phyloP scores from a whole-genome alignment of 1,140 invertebrate species.

The Diachasma alloeum region DNA sequence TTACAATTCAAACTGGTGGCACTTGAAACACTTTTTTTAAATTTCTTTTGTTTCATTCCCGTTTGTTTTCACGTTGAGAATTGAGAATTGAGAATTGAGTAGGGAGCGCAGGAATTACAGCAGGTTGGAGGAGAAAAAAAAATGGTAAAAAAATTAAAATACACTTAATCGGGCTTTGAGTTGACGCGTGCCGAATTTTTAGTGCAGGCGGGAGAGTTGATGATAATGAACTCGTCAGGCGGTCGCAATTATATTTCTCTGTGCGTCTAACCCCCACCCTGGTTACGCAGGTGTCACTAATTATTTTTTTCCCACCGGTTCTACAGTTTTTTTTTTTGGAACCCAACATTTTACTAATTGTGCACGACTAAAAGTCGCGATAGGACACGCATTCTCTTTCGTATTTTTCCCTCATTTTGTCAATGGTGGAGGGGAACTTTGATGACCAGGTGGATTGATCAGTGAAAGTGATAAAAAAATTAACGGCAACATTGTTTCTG shows the following conservation, averaged over 20 bases:
- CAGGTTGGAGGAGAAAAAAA: constrained; percentile 16
- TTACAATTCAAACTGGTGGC: constrained; percentile 43
- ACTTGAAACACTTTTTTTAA: constrained; percentile 24
- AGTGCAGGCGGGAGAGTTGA: constrained; percentile 21
- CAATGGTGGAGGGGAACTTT: neutral
- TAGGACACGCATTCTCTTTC: constrained; percentile 24
- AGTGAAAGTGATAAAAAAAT: constrained; percentile 17
- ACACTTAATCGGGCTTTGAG: constrained; percentile 7
- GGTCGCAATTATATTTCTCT: constrained; percentile 21
- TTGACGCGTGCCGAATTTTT: constrained; percentile 22
- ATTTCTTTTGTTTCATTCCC: constrained; percentile 22
- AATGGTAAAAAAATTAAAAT: constrained; percentile 29
- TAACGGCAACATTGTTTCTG: neutral
- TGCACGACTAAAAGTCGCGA: neutral
- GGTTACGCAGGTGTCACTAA: constrained; percentile 30
- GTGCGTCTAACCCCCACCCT: neutral
- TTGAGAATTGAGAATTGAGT: neutral
- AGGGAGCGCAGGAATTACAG: neutral
- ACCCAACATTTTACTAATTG: constrained; percentile 20
- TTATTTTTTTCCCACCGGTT: constrained; percentile 25
- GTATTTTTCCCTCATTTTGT: constrained; percentile 2
- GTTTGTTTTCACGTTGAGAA: constrained; percentile 24
- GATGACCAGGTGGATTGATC: constrained; percentile 20
- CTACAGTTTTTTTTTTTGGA: constrained; percentile 5
- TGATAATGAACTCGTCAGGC: constrained; percentile 32